Conservation (phyloP, 2,113 vertebrate genomes). For the Callospermophilus lateralis region DNA sequence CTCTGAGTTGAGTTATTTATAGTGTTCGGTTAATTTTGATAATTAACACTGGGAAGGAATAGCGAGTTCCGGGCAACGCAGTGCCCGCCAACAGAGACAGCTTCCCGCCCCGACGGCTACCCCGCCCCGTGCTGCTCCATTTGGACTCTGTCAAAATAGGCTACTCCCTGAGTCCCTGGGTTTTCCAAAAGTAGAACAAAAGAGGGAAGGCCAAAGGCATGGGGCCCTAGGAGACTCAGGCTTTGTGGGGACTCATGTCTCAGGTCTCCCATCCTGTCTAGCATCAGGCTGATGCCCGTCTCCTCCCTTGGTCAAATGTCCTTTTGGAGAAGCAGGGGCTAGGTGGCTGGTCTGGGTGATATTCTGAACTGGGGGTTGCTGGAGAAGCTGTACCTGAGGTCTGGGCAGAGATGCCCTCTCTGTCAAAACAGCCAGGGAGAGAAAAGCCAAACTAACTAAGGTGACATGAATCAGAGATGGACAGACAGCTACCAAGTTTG, state of each 20-base stretch:
- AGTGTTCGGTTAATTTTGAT: constrained; percentile 85
- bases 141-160: constrained; percentile 76
- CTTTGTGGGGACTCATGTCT: neutral
- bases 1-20: constrained; percentile 85
- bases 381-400: neutral
- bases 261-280: neutral
- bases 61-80: constrained; percentile 72
- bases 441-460: neutral
- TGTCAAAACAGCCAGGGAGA: neutral
- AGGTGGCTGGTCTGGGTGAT: neutral
- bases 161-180: constrained; percentile 58
- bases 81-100: constrained; percentile 72
- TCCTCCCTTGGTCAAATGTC: neutral
- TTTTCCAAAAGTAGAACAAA: constrained; percentile 69
- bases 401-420: neutral
- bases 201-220: neutral
- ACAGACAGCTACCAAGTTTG: neutral
- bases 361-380: too few species aligned
- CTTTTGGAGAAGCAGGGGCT: neutral
- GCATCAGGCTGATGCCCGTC: neutral
- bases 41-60: constrained; percentile 83
- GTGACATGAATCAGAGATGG: neutral
- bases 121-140: constrained; percentile 60
- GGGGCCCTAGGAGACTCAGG: neutral
- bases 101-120: neutral